phyloP scores from a whole-genome alignment of 37 sponge, comb jelly and placozoan genomes.

The Tethya wilhelma region DNA sequence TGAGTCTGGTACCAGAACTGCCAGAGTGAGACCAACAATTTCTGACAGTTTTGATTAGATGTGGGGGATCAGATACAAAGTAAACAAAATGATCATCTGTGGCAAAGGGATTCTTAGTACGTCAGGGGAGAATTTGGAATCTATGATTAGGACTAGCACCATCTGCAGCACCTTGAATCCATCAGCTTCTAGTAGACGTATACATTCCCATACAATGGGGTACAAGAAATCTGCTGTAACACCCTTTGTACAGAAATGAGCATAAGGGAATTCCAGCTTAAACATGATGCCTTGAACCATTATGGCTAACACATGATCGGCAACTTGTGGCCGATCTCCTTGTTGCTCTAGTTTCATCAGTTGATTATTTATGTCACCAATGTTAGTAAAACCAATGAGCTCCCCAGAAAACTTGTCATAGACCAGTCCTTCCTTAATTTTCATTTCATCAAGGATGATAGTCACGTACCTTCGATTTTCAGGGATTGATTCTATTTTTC shows the following conservation, averaged over 20 bases:
- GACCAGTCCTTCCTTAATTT: slow-evolving; percentile 38
- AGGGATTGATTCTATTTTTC: slow-evolving; percentile 22
- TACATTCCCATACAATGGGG: slow-evolving; percentile 3
- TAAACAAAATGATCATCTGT: neutral
- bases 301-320: neutral
- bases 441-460: slow-evolving; percentile 45
- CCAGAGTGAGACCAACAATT: slow-evolving; percentile 48
- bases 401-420: slow-evolving; percentile 30
- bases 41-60: slow-evolving; percentile 39
- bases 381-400: slow-evolving; percentile 18
- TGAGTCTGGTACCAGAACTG: slow-evolving; percentile 1
- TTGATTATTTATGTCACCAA: slow-evolving; percentile 26
- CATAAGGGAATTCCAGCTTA: slow-evolving; percentile 4
- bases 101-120: slow-evolving; percentile 8
- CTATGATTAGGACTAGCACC: slow-evolving; percentile 3
- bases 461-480: slow-evolving; percentile 39
- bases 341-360: slow-evolving; percentile 8
- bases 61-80: slow-evolving; percentile 45
- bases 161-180: slow-evolving; percentile 1
- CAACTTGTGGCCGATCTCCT: neutral
- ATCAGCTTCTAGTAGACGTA: neutral
- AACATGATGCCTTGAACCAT: slow-evolving; percentile 6
- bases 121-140: neutral
- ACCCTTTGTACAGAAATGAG: neutral
- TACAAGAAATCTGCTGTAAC: neutral